These are phyloP conservation scores for Myotis vivesi DNA, from an alignment of 2,797 vertebrate species.

Conservation along the genomic window DNA sequence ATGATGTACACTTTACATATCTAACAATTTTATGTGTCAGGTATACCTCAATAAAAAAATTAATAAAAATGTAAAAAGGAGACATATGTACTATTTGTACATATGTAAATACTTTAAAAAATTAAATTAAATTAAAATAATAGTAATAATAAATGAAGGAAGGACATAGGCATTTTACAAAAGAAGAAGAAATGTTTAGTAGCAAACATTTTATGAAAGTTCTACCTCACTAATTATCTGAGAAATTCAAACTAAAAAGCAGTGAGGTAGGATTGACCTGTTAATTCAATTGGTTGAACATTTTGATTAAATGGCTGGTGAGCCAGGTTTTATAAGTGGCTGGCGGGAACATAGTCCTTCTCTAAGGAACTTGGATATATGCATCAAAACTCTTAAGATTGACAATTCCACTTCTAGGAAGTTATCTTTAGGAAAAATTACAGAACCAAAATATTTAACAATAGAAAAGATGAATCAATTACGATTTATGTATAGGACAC, in stretches of 20 bases:
- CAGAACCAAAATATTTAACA: neutral
- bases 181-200: neutral
- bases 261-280: neutral
- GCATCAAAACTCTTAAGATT: neutral
- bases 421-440: slow-evolving; percentile 3
- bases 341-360: neutral
- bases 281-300: neutral
- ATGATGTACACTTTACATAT: neutral
- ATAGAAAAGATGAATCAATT: neutral
- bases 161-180: neutral
- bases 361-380: neutral
- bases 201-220: neutral
- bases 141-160: neutral
- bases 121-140: too few species aligned
- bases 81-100: too few species aligned
- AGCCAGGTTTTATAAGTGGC: neutral
- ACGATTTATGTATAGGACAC: neutral
- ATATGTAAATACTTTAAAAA: too few species aligned
- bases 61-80: neutral
- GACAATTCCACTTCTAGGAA: neutral
- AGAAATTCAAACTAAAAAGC: neutral
- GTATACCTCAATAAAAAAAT: neutral
- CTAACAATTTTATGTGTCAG: neutral
- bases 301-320: neutral
- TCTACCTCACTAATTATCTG: neutral